Evolutionary conservation across 2,797 vertebrate species (phyloP), one percentile per base, ranked within the genome.

Genomic region (Hybognathus amarus): DNA sequence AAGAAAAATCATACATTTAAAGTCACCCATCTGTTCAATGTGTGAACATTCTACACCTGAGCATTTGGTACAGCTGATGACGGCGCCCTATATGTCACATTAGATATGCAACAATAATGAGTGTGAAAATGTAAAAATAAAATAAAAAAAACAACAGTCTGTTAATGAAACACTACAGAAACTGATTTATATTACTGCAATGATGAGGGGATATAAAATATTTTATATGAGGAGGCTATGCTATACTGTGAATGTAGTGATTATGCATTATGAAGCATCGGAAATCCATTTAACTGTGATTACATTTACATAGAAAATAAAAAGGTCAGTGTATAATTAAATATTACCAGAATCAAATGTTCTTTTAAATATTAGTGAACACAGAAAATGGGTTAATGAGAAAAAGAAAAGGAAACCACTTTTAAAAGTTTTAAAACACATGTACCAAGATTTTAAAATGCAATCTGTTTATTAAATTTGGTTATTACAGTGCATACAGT

Each of bases 1-100:
- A 27, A 66, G 33, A 83, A 68, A 67, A 74, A 77, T 52, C 50
- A 61, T 42, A 69, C 12, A 50, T 76, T 71, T 77, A 71, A 77
- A 82, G 71, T 42, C 66, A 38, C 69, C 79, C 80, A 85, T 76
- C 77, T 85, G 67, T 71, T 74, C 38, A 54, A 83, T 47, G 42
- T 68, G 50, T 12, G 54, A 59, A 12, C 36, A 17, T 18, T 54
- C 68, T 56, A 59, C 36, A 76, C 71, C 73, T 77, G 33, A 77
- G 15, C 22, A n/a, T 56, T 66, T 40, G 68, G 63, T 15, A 22
- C 17, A 13, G 38, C 45, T 81, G 64, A 85, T 79, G 56, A 59
- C 1, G 3, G 36, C 40, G 10, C n/a, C n/a, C 10, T 18, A 8
- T 12, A 12, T 50, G 71, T 75, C 61, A 82, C 61, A 42, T 82